These are phyloP conservation scores for Chiloscyllium plagiosum DNA, from an alignment of 2,113 vertebrate genomes.

Conservation along the genomic window DNA sequence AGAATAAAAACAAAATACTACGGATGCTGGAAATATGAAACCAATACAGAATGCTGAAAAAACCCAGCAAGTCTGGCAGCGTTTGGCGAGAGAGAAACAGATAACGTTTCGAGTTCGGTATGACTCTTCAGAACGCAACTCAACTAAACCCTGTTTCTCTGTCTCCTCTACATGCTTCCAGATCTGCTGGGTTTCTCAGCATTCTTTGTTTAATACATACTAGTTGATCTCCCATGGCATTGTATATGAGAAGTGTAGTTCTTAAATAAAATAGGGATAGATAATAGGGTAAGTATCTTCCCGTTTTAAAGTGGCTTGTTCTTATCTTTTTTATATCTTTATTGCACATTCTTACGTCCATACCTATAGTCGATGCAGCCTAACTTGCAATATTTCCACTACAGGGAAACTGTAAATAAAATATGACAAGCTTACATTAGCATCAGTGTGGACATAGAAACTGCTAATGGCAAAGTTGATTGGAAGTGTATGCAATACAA, in stretches of 20 bases:
- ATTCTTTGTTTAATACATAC: background rate
- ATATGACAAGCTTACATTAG: background rate
- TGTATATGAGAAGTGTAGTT: background rate
- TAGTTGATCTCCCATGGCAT: background rate
- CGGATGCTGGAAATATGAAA: no score
- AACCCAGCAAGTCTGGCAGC: no score
- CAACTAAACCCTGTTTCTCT: no score
- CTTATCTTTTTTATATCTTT: background rate
- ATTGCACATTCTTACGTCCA: background rate
- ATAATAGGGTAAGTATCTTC: no score
- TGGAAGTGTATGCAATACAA: background rate
- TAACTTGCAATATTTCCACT: background rate
- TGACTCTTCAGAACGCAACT: no score
- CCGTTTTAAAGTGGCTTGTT: background rate
- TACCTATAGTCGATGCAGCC: background rate
- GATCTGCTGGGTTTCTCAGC: no score
- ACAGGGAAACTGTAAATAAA: background rate
- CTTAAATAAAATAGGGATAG: background rate
- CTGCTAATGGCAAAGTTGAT: background rate
- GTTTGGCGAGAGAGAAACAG: no score
- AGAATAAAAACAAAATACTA: no score
- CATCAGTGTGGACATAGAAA: background rate
- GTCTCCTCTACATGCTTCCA: no score
- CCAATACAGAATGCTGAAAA: no score
- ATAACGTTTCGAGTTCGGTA: no score